A percentile compares a stretch with the other conserved stretches of the same genome.
Conservation (phyloP, 2,113 vertebrate genomes). For the Ptychochromis oligacanthus region DNA sequence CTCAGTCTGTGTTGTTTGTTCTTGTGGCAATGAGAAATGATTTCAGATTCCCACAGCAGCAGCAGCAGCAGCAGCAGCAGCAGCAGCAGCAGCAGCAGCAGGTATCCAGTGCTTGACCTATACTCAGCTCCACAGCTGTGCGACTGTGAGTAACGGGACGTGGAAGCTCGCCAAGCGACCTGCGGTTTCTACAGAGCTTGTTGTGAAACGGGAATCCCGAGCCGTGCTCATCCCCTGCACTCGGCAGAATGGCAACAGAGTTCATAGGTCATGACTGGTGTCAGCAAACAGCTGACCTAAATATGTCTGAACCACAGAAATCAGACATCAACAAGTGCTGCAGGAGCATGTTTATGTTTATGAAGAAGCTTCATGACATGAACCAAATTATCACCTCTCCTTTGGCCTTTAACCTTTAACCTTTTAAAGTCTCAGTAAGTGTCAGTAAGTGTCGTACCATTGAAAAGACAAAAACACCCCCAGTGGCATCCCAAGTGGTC, state of each 20-base stretch:
- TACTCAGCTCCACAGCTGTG: not conserved
- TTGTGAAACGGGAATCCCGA: constrained; percentile 32
- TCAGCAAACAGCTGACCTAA: not conserved
- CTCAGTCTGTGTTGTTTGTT: not conserved
- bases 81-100: not conserved
- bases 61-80: not conserved
- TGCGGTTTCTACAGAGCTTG: constrained; percentile 19
- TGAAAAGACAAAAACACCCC: accelerated
- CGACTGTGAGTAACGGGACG: not conserved
- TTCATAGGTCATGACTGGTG: not conserved
- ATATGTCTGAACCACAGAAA: not conserved
- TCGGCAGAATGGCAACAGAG: not conserved
- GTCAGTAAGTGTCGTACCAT: too few species aligned
- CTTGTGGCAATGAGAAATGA: constrained; percentile 7
- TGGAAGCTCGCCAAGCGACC: not conserved
- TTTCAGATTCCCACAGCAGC: constrained; percentile 33
- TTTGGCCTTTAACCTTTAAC: not conserved
- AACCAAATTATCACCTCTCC: not conserved
- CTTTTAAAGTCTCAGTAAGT: accelerated
- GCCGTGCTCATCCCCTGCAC: not conserved
- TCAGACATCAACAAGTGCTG: not conserved
- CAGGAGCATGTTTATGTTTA: not conserved
- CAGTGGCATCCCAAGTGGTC: not conserved
- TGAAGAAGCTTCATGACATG: not conserved
- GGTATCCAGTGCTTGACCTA: not conserved